Evolutionary conservation across 2,797 vertebrate species (phyloP).

Genomic region (Scarus forsteni): DNA sequence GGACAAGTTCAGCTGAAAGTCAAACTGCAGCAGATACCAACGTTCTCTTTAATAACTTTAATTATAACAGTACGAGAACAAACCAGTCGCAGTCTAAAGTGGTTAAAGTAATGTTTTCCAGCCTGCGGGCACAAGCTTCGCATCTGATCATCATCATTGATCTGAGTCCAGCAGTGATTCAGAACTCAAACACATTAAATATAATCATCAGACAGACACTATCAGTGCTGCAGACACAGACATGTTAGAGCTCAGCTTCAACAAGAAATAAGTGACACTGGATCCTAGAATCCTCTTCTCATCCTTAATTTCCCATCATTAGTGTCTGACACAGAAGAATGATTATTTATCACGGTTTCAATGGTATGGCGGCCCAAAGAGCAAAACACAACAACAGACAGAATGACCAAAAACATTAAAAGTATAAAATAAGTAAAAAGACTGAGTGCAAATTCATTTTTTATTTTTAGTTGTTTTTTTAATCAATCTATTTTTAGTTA

Average conservation of each 20-base stretch:
- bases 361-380: too few species aligned
- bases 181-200: neutral
- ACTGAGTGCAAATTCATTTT: too few species aligned
- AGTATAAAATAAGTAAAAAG: too few species aligned
- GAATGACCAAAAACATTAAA: too few species aligned
- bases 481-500: too few species aligned
- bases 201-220: neutral
- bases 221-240: neutral
- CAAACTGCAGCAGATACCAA: conserved; percentile 8
- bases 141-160: conserved; percentile 22
- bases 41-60: conserved; percentile 1
- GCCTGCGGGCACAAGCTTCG: conserved; percentile 11
- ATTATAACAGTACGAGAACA: conserved; percentile 19
- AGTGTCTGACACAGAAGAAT: neutral
- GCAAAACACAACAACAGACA: too few species aligned
- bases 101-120: conserved; percentile 29
- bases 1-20: neutral
- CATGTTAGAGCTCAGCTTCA: neutral
- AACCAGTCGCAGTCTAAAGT: conserved; percentile 12
- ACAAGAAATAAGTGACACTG: neutral
- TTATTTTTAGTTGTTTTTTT: too few species aligned
- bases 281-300: too few species aligned
- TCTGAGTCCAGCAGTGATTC: conserved; percentile 42
- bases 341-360: too few species aligned
- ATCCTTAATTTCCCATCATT: neutral